Conservation (phyloP, 2,113 vertebrate genomes). For the Stegastes partitus region DNA sequence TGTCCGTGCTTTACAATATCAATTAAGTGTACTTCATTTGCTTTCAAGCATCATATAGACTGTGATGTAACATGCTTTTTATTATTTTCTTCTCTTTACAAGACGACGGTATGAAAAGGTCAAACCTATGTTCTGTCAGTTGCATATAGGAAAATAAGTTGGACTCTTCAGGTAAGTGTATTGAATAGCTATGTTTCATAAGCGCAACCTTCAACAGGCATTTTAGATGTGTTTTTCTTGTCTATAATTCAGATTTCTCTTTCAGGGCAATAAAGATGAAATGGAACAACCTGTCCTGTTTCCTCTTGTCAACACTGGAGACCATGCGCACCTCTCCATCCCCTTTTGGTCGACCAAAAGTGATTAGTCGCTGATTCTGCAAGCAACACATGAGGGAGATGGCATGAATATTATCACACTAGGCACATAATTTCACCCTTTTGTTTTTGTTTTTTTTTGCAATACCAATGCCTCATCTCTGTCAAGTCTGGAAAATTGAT, state of each 20-base stretch:
- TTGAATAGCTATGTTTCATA: background rate
- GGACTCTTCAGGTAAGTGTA: background rate
- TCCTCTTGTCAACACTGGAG: slow-evolving; percentile 91
- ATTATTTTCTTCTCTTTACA: too few relatives aligned
- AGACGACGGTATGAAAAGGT: too few relatives aligned
- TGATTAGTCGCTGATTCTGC: slow-evolving; percentile 91
- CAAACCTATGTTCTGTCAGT: too few relatives aligned
- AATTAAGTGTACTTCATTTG: too few relatives aligned
- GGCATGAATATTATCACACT: too few relatives aligned
- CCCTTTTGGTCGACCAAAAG: slow-evolving; percentile 92
- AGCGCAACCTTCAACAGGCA: background rate
- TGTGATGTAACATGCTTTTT: too few relatives aligned
- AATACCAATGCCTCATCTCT: background rate
- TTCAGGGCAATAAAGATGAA: background rate
- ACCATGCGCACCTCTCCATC: slow-evolving; percentile 92
- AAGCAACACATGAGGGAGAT: background rate
- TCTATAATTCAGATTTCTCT: background rate
- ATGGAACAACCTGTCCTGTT: slow-evolving; percentile 90
- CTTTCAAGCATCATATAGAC: too few relatives aligned
- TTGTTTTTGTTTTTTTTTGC: background rate
- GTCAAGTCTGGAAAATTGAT: background rate
- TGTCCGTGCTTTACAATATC: too few relatives aligned
- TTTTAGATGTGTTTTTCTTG: background rate
- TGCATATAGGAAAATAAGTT: too few relatives aligned
- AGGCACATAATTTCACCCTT: background rate